Percentiles rank a stretch among this genome's conserved stretches.
Evolutionary conservation across 2,888 invertebrate species (phyloP).

Genomic region (Drosophila ochracea): DNA sequence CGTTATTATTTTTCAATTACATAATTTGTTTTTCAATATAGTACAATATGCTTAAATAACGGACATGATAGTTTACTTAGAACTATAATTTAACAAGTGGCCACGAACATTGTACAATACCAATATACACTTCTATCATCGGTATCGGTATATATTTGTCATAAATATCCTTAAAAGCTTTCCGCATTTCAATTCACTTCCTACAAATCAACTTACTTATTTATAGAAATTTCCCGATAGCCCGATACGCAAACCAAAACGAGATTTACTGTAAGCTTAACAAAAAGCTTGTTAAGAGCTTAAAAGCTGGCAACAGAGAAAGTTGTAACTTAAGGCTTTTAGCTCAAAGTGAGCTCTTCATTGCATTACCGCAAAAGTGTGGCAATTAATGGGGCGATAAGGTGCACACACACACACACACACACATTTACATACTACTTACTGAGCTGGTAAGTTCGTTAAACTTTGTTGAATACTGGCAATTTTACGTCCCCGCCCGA

Average conservation of each 20-base stretch:
- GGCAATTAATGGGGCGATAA: slow-evolving; percentile 30
- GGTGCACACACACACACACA: slow-evolving; percentile 29
- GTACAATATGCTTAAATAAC: not conserved
- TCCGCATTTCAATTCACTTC: not conserved
- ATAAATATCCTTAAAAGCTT: slow-evolving; percentile 6
- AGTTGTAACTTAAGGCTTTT: slow-evolving; percentile 10
- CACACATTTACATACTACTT: slow-evolving; percentile 13
- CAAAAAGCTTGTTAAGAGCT: slow-evolving; percentile 1
- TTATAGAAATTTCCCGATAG: not conserved
- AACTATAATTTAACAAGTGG: too few species aligned
- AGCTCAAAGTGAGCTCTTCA: slow-evolving; percentile 11
- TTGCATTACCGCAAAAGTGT: slow-evolving; percentile 27
- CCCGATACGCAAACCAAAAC: slow-evolving; percentile 21
- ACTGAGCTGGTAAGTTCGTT: slow-evolving; percentile 67
- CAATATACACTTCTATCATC: not conserved
- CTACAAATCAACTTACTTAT: not conserved
- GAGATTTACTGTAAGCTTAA: not conserved
- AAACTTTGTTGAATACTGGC: slow-evolving; percentile 67
- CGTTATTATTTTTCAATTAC: not conserved
- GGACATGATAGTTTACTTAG: not conserved
- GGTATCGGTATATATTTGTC: not conserved
- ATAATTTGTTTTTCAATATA: not conserved
- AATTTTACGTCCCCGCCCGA: slow-evolving; percentile 50
- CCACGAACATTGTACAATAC: not conserved
- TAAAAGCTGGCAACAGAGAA: not conserved